phyloP scores from a whole-genome alignment of 2,113 vertebrate genomes.

The Tretioscincus oriximinensis region DNA sequence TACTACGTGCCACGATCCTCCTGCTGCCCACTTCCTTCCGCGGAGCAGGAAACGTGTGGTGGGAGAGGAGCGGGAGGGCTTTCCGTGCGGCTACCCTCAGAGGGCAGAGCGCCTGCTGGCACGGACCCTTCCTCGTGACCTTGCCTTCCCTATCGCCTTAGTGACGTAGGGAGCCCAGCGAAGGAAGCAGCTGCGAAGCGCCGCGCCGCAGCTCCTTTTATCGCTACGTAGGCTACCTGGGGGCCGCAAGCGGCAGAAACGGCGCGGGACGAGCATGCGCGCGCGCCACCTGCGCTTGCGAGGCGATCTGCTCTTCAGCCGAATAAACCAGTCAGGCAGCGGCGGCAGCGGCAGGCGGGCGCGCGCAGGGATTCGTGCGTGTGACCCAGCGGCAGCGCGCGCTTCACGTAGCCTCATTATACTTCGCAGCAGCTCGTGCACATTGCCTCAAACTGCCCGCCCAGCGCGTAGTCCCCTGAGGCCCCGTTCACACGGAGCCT shows the following conservation, averaged over 20 bases:
- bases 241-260: no score
- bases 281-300: no score
- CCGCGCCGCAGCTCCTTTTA: not conserved
- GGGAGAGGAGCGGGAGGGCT: not conserved
- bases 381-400: not conserved
- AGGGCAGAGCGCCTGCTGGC: conserved; percentile 30
- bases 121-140: conserved; percentile 58
- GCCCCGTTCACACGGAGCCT: no score
- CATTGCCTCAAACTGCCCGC: no score
- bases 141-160: conserved; percentile 41
- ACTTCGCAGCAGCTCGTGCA: no score
- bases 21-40: conserved; percentile 32
- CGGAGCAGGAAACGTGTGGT: not conserved
- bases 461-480: no score
- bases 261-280: no score
- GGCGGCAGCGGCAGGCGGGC: no score
- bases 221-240: no score
- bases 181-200: not conserved
- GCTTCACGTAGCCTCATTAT: not conserved
- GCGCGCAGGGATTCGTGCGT: not conserved
- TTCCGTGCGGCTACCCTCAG: conserved; percentile 23
- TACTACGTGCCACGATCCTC: conserved; percentile 13
- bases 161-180: not conserved
- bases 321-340: no score
- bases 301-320: not conserved